These are phyloP conservation scores for Smutsia temminckii DNA, from an alignment of 2,797 vertebrate species.

Conservation along the genomic window DNA sequence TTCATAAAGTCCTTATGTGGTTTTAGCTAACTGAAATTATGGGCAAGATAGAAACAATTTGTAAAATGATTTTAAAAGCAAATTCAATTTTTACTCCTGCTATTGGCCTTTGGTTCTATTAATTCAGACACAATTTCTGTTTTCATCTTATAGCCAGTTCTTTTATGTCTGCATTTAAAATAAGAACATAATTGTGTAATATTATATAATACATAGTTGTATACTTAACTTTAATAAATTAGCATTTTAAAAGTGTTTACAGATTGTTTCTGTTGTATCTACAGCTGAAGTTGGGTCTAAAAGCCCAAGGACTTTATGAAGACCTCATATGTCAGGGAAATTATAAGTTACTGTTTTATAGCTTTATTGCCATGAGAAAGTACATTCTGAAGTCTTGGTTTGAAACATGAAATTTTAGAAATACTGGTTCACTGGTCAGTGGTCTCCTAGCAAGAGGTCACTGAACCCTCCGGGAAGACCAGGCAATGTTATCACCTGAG, in stretches of 20 bases:
- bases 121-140: conserved; percentile 16
- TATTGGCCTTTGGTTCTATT: neutral
- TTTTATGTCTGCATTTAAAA: conserved; percentile 55
- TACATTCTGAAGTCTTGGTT: conserved; percentile 54
- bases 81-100: conserved; percentile 47
- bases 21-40: conserved; percentile 62
- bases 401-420: conserved; percentile 8
- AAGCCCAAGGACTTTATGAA: conserved; percentile 62
- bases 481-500: neutral
- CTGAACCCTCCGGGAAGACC: neutral
- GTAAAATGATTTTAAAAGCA: conserved; percentile 56
- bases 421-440: neutral
- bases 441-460: conserved; percentile 8
- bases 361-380: conserved; percentile 48
- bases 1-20: conserved; percentile 56
- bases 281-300: conserved; percentile 41
- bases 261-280: conserved; percentile 60
- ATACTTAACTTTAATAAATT: conserved; percentile 60
- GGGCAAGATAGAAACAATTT: conserved; percentile 48
- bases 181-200: conserved; percentile 33
- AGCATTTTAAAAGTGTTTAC: conserved; percentile 49
- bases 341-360: conserved; percentile 24
- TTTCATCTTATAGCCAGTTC: conserved; percentile 33
- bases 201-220: conserved; percentile 33
- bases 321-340: neutral